Conservation (phyloP, 2,113 vertebrate species). For the Natator depressus region DNA sequence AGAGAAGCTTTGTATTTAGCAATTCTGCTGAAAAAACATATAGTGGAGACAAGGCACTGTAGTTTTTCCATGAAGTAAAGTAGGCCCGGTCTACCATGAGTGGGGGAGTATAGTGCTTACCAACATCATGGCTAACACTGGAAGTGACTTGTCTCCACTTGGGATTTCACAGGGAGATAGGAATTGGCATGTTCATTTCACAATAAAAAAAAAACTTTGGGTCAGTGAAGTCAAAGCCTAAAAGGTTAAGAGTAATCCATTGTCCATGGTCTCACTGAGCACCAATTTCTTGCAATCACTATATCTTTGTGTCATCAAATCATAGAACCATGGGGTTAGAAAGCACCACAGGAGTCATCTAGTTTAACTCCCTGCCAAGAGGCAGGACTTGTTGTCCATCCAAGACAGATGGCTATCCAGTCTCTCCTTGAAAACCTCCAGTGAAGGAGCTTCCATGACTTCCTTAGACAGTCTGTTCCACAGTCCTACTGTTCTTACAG, state of each 20-base stretch:
- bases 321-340: background rate
- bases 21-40: constrained; percentile 37
- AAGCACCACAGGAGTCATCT: background rate
- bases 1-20: background rate
- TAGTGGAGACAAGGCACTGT: background rate
- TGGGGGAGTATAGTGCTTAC: background rate
- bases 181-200: background rate
- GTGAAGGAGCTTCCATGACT: background rate
- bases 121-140: background rate
- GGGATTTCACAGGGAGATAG: background rate
- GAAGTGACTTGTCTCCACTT: background rate
- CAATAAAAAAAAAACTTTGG: background rate
- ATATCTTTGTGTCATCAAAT: background rate
- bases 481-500: background rate
- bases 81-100: background rate
- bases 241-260: background rate
- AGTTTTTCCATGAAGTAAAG: background rate
- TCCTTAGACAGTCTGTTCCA: background rate
- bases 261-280: background rate
- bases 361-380: background rate
- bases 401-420: background rate
- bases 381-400: background rate
- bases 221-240: background rate
- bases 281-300: background rate
- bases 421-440: background rate